phyloP scores from a whole-genome alignment of 64 coral and sea anemone genomes.

The Porites lutea region DNA sequence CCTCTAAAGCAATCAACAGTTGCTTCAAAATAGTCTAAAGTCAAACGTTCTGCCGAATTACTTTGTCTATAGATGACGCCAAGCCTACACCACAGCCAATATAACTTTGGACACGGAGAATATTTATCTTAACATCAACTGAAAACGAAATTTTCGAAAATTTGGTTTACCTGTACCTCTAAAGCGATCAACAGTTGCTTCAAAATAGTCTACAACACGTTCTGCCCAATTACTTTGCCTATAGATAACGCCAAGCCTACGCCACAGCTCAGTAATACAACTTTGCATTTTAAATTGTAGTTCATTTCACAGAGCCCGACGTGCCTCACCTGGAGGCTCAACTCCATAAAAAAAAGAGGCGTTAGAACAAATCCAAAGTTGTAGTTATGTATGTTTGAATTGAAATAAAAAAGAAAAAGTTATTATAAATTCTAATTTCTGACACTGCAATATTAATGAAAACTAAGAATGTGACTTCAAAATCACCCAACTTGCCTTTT shows the following conservation, averaged over 20 bases:
- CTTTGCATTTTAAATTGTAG: background rate
- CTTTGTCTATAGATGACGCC: background rate
- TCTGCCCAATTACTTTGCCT: background rate
- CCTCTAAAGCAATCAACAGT: slow-evolving; percentile 7
- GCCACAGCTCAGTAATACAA: background rate
- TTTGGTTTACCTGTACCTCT: slow-evolving; percentile 17
- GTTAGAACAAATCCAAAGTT: too few species aligned
- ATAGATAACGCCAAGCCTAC: background rate
- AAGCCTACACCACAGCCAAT: background rate
- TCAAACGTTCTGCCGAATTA: background rate
- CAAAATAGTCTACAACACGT: slow-evolving; percentile 19
- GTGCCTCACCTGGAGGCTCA: too few species aligned
- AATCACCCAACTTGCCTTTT: background rate
- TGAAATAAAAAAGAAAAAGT: too few species aligned
- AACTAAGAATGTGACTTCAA: too few species aligned
- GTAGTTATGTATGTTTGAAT: too few species aligned
- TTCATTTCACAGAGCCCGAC: background rate
- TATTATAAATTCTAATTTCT: too few species aligned
- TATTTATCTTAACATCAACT: slow-evolving; percentile 39
- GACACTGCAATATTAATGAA: too few species aligned
- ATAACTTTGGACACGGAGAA: background rate
- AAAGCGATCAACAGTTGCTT: background rate
- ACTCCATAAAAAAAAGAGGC: too few species aligned
- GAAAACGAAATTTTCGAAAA: background rate
- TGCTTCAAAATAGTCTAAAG: slow-evolving; percentile 34